Evolutionary conservation across 2,113 vertebrate species (phyloP).

Genomic region (Urocynchramus pylzowi): DNA sequence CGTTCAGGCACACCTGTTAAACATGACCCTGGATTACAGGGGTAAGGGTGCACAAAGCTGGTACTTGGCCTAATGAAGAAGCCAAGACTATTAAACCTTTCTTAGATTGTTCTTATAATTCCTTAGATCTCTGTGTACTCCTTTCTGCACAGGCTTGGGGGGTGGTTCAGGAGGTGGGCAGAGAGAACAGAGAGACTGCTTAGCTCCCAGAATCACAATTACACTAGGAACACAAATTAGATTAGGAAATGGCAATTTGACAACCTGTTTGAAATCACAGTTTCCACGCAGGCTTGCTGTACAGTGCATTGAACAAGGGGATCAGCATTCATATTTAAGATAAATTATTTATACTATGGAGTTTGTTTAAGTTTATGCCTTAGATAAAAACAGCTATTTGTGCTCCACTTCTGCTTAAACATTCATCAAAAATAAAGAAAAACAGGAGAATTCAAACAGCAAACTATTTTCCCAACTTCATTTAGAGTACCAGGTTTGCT

Average conservation of each 20-base stretch:
- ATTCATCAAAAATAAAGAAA: background rate
- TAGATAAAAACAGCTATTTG: background rate
- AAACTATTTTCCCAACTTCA: background rate
- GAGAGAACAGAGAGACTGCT: background rate
- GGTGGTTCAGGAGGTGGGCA: background rate
- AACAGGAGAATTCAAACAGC: background rate
- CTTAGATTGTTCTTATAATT: background rate
- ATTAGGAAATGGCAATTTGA: background rate
- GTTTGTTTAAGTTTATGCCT: background rate
- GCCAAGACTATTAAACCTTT: background rate
- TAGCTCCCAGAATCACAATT: background rate
- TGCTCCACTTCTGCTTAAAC: background rate
- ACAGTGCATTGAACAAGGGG: background rate
- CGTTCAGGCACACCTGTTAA: background rate
- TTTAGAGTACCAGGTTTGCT: background rate
- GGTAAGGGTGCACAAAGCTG: background rate
- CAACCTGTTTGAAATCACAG: background rate
- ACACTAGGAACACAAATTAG: background rate
- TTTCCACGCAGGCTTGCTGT: background rate
- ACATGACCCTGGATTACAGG: background rate
- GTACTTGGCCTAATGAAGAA: background rate
- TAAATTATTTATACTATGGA: background rate
- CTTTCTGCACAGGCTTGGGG: background rate
- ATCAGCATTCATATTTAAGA: background rate
- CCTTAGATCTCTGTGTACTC: background rate